Conservation (phyloP, 2,113 vertebrate genomes). For the Mesembrinibis cayennensis region DNA sequence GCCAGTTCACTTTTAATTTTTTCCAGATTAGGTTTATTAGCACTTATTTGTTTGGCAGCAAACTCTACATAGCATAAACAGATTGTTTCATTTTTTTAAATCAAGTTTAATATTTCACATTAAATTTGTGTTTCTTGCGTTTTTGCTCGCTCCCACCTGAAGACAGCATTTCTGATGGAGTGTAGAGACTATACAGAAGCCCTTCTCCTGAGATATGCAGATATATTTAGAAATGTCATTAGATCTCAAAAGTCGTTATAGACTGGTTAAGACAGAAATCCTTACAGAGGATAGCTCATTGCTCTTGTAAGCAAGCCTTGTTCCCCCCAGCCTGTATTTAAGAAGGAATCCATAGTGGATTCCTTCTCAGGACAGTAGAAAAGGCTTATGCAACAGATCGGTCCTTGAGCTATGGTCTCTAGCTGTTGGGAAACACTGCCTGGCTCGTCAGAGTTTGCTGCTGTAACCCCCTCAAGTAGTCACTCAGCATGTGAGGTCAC, state of each 20-base stretch:
- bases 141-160: neutral
- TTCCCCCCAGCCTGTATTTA: neutral
- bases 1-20: neutral
- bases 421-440: neutral
- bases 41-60: neutral
- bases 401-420: neutral
- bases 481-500: neutral
- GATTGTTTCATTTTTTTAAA: neutral
- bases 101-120: neutral
- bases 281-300: neutral
- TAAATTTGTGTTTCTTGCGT: neutral
- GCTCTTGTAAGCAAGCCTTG: neutral
- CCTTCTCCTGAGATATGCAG: neutral
- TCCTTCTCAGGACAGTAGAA: neutral
- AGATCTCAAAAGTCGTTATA: neutral
- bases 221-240: neutral
- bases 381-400: neutral
- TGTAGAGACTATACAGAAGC: neutral
- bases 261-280: neutral
- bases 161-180: neutral
- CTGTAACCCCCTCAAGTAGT: neutral
- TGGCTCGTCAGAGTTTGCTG: rapidly evolving
- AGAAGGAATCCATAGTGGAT: neutral
- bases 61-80: neutral
- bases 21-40: neutral